Conservation (phyloP, 92 coral and sea anemone species). For the Nematostella vectensis region DNA sequence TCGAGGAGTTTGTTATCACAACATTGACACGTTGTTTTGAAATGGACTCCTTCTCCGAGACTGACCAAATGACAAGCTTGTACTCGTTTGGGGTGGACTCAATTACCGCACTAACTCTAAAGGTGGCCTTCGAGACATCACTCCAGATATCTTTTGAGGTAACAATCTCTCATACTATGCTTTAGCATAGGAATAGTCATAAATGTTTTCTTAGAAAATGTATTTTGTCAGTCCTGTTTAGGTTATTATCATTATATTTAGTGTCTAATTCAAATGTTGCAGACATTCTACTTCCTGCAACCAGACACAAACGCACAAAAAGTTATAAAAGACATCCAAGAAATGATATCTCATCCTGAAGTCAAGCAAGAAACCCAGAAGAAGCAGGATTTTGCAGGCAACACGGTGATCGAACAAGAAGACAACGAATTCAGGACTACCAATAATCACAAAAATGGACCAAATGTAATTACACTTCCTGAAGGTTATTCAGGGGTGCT, state of each 20-base stretch:
- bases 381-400: no score
- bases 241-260: no score
- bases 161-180: background rate
- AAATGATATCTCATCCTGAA: no score
- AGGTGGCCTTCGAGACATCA: conserved; percentile 29
- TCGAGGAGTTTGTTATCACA: conserved; percentile 24
- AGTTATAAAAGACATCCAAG: conserved; percentile 34
- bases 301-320: conserved; percentile 49
- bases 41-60: conserved; percentile 23
- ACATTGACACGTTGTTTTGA: conserved; percentile 33
- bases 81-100: conserved; percentile 49
- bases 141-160: conserved; percentile 60
- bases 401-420: no score
- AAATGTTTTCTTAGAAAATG: background rate
- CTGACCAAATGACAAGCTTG: conserved; percentile 42
- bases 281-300: conserved; percentile 63
- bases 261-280: background rate
- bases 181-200: background rate
- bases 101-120: conserved; percentile 39
- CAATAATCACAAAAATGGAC: no score
- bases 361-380: no score
- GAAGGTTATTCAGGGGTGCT: no score
- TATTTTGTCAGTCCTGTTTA: no score
- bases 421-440: no score
- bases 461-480: no score